Percentiles rank a stretch among this genome's conserved stretches.
These are phyloP conservation scores for Oceanites oceanicus DNA, from an alignment of 2,113 vertebrate genomes.

Conservation along the genomic window DNA sequence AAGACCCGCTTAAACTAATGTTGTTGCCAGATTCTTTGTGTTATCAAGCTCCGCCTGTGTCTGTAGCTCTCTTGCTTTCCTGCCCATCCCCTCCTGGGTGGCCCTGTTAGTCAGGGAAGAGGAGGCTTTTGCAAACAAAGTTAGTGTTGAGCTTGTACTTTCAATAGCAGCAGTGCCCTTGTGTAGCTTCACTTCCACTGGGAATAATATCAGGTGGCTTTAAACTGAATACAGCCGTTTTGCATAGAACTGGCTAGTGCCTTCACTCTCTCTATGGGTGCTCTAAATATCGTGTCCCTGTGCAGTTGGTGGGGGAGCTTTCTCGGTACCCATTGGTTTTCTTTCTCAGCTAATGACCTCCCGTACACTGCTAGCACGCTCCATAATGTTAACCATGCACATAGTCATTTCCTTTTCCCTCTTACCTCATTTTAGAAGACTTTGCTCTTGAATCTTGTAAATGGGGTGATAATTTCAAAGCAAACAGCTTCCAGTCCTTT, in stretches of 20 bases:
- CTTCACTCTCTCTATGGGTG: neutral
- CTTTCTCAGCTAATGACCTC: neutral
- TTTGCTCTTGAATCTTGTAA: conserved; percentile 59
- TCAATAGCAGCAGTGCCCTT: neutral
- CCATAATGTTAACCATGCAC: neutral
- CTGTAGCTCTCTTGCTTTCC: neutral
- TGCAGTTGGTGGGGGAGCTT: neutral
- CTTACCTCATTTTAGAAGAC: conserved; percentile 43
- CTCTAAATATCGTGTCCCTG: neutral
- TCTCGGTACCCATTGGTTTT: neutral
- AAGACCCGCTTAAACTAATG: neutral
- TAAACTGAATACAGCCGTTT: neutral
- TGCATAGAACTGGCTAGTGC: neutral
- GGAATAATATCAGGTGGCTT: neutral
- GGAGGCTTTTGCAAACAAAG: neutral
- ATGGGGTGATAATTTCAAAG: conserved; percentile 70
- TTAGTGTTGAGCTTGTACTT: neutral
- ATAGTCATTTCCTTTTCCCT: conserved; percentile 48
- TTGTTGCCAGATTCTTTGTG: neutral
- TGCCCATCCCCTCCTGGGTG: neutral
- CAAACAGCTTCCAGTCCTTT: conserved; percentile 46
- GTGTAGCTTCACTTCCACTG: neutral
- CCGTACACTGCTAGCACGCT: neutral
- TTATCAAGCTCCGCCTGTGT: neutral
- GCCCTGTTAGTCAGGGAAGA: neutral